phyloP scores from a whole-genome alignment of 2,113 vertebrate species.

The Oenanthe oenanthe region DNA sequence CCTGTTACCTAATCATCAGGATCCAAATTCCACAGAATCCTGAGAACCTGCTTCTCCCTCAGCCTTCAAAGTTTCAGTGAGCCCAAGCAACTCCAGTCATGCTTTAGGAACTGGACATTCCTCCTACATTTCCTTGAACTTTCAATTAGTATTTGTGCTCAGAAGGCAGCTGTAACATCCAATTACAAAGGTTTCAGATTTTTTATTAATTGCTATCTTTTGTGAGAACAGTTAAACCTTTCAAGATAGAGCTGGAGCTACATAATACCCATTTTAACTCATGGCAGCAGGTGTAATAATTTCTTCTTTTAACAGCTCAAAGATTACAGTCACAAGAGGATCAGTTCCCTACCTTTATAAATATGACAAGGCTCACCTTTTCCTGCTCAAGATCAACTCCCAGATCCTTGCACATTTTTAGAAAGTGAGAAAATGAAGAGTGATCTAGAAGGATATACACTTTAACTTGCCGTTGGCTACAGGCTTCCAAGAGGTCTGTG shows the following conservation, averaged over 20 bases:
- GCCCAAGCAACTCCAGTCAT: not conserved
- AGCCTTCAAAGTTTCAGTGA: fast-evolving
- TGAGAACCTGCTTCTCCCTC: not conserved
- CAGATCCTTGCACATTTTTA: slow-evolving; percentile 90
- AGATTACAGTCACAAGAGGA: not conserved
- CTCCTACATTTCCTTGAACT: not conserved
- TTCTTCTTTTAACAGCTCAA: not conserved
- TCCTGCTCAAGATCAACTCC: slow-evolving; percentile 84
- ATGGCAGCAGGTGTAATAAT: not conserved
- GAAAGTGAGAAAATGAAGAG: slow-evolving; percentile 80
- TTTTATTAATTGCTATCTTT: not conserved
- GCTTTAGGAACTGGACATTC: not conserved
- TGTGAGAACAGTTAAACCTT: not conserved
- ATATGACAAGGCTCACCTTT: slow-evolving; percentile 74
- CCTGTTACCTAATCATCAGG: not conserved
- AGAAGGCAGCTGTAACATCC: not conserved
- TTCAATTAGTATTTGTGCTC: not conserved
- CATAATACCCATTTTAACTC: not conserved
- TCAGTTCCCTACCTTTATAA: not conserved
- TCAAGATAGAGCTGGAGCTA: not conserved
- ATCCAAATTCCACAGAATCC: not conserved
- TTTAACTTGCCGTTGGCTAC: slow-evolving; percentile 79
- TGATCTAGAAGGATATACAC: slow-evolving; percentile 93
- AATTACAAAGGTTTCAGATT: not conserved
- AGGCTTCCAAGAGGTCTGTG: slow-evolving; percentile 89